phyloP scores from a whole-genome alignment of 2,113 vertebrate species.

The Dicerorhinus sumatrensis region DNA sequence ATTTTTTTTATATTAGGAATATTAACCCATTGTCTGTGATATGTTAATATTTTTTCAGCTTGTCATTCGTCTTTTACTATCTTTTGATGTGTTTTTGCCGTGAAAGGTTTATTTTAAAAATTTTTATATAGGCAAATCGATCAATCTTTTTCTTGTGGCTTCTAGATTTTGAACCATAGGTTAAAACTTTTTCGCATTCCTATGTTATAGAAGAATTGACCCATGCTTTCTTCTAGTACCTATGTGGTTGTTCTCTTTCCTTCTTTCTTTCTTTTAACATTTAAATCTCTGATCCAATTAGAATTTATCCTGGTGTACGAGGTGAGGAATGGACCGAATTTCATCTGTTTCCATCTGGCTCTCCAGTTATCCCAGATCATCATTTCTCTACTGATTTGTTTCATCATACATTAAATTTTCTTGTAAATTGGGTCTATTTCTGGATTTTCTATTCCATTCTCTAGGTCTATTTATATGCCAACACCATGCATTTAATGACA shows the following conservation, averaged over 20 bases:
- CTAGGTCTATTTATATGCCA: not conserved
- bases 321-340: conserved; percentile 39
- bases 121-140: not conserved
- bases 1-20: not conserved
- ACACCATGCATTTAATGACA: conserved; percentile 14
- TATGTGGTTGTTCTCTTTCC: not conserved
- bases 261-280: not conserved
- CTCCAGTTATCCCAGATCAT: conserved; percentile 30
- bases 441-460: conserved; percentile 25
- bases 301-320: conserved; percentile 44
- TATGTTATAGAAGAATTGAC: not conserved
- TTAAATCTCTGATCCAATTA: conserved; percentile 55
- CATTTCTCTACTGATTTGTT: conserved; percentile 55
- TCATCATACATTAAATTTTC: conserved; percentile 43
- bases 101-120: not conserved
- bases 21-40: not conserved
- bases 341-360: conserved; percentile 48
- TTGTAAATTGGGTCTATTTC: conserved; percentile 14
- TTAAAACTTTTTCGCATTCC: not conserved
- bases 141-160: not conserved
- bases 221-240: not conserved
- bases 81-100: not conserved
- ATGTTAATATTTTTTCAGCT: not conserved
- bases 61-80: not conserved
- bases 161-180: not conserved